Percentiles rank a stretch among this genome's conserved stretches.
These are phyloP conservation scores for Nothocercus nigrocapillus DNA, from an alignment of 2,113 vertebrate species.

Conservation along the genomic window DNA sequence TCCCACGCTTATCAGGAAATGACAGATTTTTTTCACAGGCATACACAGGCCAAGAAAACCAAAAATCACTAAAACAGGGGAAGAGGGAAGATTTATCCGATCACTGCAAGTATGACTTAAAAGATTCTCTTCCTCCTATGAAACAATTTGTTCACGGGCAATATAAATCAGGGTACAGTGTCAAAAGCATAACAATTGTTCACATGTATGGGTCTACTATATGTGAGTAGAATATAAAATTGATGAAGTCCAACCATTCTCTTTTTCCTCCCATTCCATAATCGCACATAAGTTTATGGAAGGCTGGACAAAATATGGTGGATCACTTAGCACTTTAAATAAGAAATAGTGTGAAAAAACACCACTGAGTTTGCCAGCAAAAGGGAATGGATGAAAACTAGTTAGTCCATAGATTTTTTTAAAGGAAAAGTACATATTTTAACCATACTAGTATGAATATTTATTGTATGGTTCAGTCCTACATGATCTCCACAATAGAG, in stretches of 20 bases:
- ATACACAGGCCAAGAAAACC: constrained; percentile 57
- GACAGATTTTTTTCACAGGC: constrained; percentile 57
- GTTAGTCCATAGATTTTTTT: background rate
- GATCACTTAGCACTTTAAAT: background rate
- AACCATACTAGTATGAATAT: background rate
- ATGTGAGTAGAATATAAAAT: background rate
- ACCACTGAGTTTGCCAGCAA: background rate
- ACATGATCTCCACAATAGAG: background rate
- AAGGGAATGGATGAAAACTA: background rate
- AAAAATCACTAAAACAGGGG: constrained; percentile 30
- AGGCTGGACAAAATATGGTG: background rate
- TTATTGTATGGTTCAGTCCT: background rate
- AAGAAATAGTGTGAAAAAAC: background rate
- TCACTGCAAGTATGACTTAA: background rate
- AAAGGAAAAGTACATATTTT: background rate
- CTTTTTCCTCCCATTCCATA: background rate
- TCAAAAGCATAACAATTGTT: background rate
- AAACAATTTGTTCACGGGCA: background rate
- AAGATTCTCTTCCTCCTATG: background rate
- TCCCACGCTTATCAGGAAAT: constrained; percentile 54
- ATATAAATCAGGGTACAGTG: background rate
- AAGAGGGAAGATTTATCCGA: background rate
- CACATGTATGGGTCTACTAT: background rate
- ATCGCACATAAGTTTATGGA: background rate
- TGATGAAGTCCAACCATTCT: background rate